Base-by-base conservation (phyloP, 2,797 vertebrate species). In the Nyctibius grandis region DNA sequence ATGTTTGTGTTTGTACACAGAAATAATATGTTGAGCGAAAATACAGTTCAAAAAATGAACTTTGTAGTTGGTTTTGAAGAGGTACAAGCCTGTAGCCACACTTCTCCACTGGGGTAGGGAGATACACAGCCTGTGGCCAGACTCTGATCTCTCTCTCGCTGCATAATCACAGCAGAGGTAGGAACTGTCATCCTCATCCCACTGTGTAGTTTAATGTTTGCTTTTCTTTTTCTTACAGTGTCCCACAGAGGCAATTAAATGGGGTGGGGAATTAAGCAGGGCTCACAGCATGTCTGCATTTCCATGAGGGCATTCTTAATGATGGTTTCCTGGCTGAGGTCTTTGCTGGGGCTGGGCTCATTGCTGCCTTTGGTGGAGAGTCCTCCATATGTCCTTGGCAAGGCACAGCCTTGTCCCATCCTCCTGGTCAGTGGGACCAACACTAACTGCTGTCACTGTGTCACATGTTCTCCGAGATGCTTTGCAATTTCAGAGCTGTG, bases 241-340 rank as follows among this genome's bases (percentile, higher is more conserved):
- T 90, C 85, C 64, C 76, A 75, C 89, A 86, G 96, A 93, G 89
- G 69, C 89, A 95, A 95, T 91, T 96, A 91, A 91, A 92, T 2
- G 0, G 56, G 85, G 78, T 0, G 0, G n/a, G 45, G 75, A 91
- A 67, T 88, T 88, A 76, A 83, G 68, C 69, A 68, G 88, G 50
- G 57, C 44, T 93, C 5, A 0, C 81, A 92, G 87, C 68, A 85
- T 15, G 59, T 44, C 72, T 67, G 67, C 36, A 9, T 77, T 95
- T 89, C 91, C 81, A 87, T 5, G 15, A 80, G 64, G 93, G 36
- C 4, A 1, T 60, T 77, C 48, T 44, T 85, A 85, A 59, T 53
- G 75, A 73, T 22, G 59, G 19, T 54, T 92, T 93, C 70, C 47
- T 79, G 59, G 63, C 51, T 82, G 54, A 79, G 51, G 20, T 16